These are phyloP conservation scores for Abramis brama DNA, from an alignment of 2,113 vertebrate species.

Conservation along the genomic window DNA sequence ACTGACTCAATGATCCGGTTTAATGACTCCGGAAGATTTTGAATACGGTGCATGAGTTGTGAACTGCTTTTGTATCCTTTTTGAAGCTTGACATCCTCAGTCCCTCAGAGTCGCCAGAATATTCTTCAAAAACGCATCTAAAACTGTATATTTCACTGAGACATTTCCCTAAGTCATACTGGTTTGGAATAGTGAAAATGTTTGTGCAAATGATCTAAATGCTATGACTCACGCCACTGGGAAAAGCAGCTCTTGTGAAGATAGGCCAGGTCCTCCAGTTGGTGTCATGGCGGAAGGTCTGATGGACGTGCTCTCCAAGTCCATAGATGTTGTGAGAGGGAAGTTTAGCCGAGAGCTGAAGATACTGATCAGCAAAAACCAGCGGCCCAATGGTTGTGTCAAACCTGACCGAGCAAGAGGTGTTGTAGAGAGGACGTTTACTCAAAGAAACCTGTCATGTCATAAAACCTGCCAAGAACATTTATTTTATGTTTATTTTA, in stretches of 20 bases:
- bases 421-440: background rate
- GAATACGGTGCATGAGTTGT: too few relatives aligned
- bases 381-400: slow-evolving; percentile 88
- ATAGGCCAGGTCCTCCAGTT: slow-evolving; percentile 94
- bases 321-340: slow-evolving; percentile 91
- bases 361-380: slow-evolving; percentile 86
- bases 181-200: background rate
- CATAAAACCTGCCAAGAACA: background rate
- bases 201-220: background rate
- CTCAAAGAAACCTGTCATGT: background rate
- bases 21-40: too few relatives aligned
- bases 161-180: background rate
- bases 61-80: too few relatives aligned
- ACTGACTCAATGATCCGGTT: background rate
- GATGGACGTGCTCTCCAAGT: slow-evolving; percentile 90
- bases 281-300: slow-evolving; percentile 80
- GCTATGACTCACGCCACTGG: slow-evolving; percentile 81
- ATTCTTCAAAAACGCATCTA: background rate
- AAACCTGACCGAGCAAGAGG: slow-evolving; percentile 75
- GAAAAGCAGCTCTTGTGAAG: slow-evolving; percentile 82
- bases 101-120: background rate
- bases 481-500: too few relatives aligned
- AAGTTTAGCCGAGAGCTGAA: slow-evolving; percentile 87
- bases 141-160: background rate
- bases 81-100: background rate